A percentile compares a stretch with the other conserved stretches of the same genome.
Conservation (phyloP, 2,888 invertebrate genomes). For the Serrognathus titanus region DNA sequence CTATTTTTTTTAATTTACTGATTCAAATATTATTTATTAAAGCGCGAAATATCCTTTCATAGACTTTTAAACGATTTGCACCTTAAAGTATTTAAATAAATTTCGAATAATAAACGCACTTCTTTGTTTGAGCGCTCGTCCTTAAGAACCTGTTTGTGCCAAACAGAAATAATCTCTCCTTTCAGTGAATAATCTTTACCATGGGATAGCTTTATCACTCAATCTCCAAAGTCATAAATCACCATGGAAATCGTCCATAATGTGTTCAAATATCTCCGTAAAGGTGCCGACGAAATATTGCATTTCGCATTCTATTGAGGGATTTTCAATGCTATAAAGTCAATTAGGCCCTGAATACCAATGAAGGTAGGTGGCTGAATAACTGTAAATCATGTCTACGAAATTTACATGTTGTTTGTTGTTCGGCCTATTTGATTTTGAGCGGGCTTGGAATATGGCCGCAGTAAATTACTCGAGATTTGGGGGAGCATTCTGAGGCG, state of each 20-base stretch:
- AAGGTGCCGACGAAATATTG: conserved; percentile 31
- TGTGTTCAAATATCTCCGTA: conserved; percentile 29
- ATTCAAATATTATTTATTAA: too few relatives aligned
- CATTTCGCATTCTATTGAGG: conserved; percentile 30
- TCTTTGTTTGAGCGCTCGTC: conserved; percentile 24
- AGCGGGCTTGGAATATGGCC: background rate
- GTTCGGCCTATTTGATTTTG: background rate
- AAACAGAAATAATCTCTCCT: conserved; percentile 33
- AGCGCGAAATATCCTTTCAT: too few relatives aligned
- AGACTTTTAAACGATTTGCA: too few relatives aligned
- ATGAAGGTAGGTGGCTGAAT: conserved; percentile 37
- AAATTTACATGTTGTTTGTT: conserved; percentile 18
- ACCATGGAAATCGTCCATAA: conserved; percentile 32
- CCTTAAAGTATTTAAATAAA: conserved; percentile 5
- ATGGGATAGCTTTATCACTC: conserved; percentile 30
- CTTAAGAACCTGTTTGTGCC: conserved; percentile 30
- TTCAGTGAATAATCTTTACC: conserved; percentile 28
- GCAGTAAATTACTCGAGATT: conserved; percentile 1
- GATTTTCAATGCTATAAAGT: conserved; percentile 32
- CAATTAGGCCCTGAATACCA: conserved; percentile 40
- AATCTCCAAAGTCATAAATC: conserved; percentile 36
- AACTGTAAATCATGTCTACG: conserved; percentile 34
- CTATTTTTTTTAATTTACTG: too few relatives aligned
- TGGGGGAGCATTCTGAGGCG: background rate
- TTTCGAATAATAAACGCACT: conserved; percentile 18